These are phyloP conservation scores for Rhabdornis inornatus DNA, from an alignment of 2,113 vertebrate species.

Conservation along the genomic window DNA sequence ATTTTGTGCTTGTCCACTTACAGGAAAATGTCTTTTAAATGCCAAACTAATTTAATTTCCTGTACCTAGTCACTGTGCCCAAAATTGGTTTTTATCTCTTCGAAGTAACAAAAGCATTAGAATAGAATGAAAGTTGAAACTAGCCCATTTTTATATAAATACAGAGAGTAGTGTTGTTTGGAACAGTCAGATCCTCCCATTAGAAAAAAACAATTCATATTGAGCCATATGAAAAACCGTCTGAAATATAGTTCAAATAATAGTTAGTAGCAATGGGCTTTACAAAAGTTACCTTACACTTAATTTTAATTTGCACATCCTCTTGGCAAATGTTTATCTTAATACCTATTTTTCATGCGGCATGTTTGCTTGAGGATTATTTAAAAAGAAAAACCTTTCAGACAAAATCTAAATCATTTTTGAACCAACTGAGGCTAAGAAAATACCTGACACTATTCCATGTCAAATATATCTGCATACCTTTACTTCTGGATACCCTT, in stretches of 20 bases:
- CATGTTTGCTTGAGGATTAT: not conserved
- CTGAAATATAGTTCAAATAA: not conserved
- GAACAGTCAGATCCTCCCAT: not conserved
- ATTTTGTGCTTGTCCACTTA: not conserved
- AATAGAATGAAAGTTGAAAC: not conserved
- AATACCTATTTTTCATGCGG: not conserved
- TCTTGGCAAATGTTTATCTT: not conserved
- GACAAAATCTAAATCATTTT: not conserved
- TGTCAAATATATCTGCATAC: not conserved
- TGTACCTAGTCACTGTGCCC: not conserved
- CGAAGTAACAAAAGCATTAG: not conserved
- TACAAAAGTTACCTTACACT: not conserved
- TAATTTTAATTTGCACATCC: not conserved
- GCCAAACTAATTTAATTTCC: not conserved
- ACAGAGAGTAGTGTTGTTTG: not conserved
- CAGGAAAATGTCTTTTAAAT: not conserved
- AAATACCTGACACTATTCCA: not conserved
- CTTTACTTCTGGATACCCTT: not conserved
- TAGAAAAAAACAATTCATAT: not conserved
- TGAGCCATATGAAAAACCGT: not conserved
- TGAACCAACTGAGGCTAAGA: not conserved
- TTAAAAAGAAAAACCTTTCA: not conserved
- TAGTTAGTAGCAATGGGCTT: not conserved
- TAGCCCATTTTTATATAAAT: not conserved
- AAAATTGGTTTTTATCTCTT: not conserved